Base-by-base conservation (phyloP, 2,888 invertebrate genomes). In the Tinea trinotella region DNA sequence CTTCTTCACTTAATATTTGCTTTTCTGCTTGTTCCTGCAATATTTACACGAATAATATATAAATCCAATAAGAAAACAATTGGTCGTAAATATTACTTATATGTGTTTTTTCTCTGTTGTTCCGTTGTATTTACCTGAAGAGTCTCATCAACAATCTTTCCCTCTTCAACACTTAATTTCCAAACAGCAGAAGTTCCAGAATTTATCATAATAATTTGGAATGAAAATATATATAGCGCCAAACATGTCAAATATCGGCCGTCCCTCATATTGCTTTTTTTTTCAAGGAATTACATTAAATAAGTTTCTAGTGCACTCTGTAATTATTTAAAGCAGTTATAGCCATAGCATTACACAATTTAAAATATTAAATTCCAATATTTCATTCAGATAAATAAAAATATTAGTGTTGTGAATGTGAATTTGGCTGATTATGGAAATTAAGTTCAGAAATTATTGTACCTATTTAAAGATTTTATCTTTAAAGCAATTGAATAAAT, bases 161-260 rank as follows among this genome's bases (percentile, higher is more conserved):
- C 92, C 69, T 90, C 91, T 64, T 93, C 92, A 53, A 88, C 82
- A 72, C 91, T 94, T 57, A 96, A 80, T 79, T 92, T 91, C 95
- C 95, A 96, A 70, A 93, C 87, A 64, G 91, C 92, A 54, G 94
- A 94, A 13, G 94, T 93, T 62, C 93, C 89, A 34, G 95, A 94
- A 80, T 94, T 95, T 60, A 91, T 93, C 56, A 76, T 75, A 64
- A 92, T 88, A 66, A 92, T 89, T 81, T 92, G 90, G 70, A 92
- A 89, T 61, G 90, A 90, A 73, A 92, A 88, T 69, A 92, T 87
- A 73, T 92, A 92, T 65, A 92, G 76, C 67, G 90, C 87, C 77
- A 91, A 87, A 83, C 89, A 89, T 68, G 84, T 85, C 70, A 89
- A 72, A 75, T 88, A 87, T 70, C 88, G 87, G 63, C 84, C 83